Percentiles rank a stretch among this genome's conserved stretches.
Evolutionary conservation across 2,113 vertebrate species (phyloP).

Genomic region (Chloroceryle aenea): DNA sequence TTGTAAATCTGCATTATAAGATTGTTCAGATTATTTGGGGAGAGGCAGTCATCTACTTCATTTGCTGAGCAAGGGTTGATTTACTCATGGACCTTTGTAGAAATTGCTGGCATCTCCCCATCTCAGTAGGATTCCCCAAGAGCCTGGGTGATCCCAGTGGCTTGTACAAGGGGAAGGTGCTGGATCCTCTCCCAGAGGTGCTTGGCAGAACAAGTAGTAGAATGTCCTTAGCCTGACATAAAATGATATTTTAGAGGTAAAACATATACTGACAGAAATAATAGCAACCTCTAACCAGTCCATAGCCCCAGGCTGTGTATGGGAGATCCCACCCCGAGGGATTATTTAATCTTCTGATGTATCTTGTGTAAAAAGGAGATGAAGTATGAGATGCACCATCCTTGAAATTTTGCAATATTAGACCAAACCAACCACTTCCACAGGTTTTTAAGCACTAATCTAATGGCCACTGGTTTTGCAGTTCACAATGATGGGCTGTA

Average conservation of each 20-base stretch:
- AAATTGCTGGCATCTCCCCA: neutral
- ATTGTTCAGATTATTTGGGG: neutral
- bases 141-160: neutral
- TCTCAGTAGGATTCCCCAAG: neutral
- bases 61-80: neutral
- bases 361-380: neutral
- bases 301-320: neutral
- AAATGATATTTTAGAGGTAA: neutral
- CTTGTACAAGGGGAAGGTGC: neutral
- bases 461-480: neutral
- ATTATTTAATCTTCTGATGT: neutral
- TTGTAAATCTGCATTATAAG: neutral
- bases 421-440: neutral
- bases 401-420: neutral
- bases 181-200: neutral
- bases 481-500: rapidly evolving
- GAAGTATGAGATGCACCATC: neutral
- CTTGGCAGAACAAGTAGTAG: neutral
- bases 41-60: neutral
- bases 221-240: neutral
- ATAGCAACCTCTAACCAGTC: neutral
- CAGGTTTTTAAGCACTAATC: neutral
- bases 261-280: neutral
- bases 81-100: neutral
- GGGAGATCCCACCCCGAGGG: neutral